Evolutionary conservation across 2,797 vertebrate genomes (phyloP).

Genomic region (Novumbra hubbsi): DNA sequence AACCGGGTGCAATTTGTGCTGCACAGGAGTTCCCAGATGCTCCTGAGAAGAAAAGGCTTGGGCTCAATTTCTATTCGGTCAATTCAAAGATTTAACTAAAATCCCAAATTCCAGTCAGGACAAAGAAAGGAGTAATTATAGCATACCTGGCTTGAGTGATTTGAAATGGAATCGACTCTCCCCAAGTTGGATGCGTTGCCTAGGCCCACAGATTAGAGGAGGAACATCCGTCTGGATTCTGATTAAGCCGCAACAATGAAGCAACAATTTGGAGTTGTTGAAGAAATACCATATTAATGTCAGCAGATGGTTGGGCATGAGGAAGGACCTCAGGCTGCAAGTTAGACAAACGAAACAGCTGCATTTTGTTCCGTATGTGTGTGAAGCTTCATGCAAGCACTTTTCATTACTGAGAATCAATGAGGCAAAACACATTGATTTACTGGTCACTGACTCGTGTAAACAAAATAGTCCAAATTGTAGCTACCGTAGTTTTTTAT

Average conservation of each 20-base stretch:
- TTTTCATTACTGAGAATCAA: constrained; percentile 57
- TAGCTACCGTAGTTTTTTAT: not conserved
- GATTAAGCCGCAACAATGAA: constrained; percentile 23
- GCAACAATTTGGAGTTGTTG: constrained; percentile 12
- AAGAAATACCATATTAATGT: constrained; percentile 35
- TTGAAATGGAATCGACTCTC: not conserved
- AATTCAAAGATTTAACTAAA: not conserved
- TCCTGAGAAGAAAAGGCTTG: constrained; percentile 26
- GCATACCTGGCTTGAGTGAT: not conserved
- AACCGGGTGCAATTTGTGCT: not conserved
- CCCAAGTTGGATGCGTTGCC: not conserved
- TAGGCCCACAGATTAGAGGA: not conserved
- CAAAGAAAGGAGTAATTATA: not conserved
- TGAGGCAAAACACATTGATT: constrained; percentile 61
- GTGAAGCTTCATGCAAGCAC: constrained; percentile 7
- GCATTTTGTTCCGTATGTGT: constrained; percentile 12
- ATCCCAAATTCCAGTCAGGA: not conserved
- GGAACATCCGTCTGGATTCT: constrained; percentile 42
- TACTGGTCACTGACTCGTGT: constrained; percentile 45
- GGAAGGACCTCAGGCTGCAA: constrained; percentile 36
- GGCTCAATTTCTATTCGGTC: not conserved
- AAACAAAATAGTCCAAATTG: constrained; percentile 43
- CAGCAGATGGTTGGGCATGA: constrained; percentile 52
- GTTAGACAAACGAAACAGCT: constrained; percentile 47
- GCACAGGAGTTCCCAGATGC: constrained; percentile 28